A percentile compares a stretch with the other conserved stretches of the same genome.
Evolutionary conservation across 2,888 invertebrate species (phyloP).

Genomic region (Chymomyza fuscimana): DNA sequence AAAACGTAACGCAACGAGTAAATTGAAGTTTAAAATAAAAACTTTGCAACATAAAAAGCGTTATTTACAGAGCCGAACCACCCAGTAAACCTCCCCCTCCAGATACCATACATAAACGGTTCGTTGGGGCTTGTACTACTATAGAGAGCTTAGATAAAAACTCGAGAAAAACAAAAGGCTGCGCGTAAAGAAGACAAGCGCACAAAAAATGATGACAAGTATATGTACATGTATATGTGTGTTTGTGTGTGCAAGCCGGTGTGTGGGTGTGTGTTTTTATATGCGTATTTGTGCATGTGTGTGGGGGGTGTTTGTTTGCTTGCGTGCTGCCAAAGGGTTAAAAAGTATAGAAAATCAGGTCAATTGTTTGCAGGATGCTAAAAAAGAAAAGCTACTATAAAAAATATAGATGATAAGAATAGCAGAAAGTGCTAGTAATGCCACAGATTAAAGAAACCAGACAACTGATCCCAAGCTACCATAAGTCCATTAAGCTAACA

Average conservation of each 20-base stretch:
- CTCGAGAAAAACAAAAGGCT: constrained; percentile 64
- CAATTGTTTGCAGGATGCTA: constrained; percentile 63
- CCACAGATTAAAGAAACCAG: constrained; percentile 31
- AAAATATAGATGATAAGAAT: constrained; percentile 28
- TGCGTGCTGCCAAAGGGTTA: constrained; percentile 63
- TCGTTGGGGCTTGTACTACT: background rate
- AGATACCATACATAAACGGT: background rate
- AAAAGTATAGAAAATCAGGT: constrained; percentile 67
- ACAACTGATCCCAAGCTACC: constrained; percentile 2
- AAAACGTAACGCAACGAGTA: constrained; percentile 44
- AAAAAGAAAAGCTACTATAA: constrained; percentile 46
- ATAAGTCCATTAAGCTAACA: background rate
- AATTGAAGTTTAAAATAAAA: constrained; percentile 75
- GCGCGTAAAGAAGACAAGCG: constrained; percentile 56
- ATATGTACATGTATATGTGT: constrained; percentile 30
- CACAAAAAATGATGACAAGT: constrained; percentile 9
- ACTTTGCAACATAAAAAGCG: constrained; percentile 63
- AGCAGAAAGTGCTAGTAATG: constrained; percentile 20
- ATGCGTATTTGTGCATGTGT: background rate
- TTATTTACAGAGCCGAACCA: constrained; percentile 58
- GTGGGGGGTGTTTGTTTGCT: background rate
- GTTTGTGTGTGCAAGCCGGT: background rate
- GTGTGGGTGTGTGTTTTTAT: constrained; percentile 1
- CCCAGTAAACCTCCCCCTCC: background rate
- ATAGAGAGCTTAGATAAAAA: constrained; percentile 57